These are phyloP conservation scores for Egretta garzetta DNA, from an alignment of 2,113 vertebrate genomes.

Conservation along the genomic window DNA sequence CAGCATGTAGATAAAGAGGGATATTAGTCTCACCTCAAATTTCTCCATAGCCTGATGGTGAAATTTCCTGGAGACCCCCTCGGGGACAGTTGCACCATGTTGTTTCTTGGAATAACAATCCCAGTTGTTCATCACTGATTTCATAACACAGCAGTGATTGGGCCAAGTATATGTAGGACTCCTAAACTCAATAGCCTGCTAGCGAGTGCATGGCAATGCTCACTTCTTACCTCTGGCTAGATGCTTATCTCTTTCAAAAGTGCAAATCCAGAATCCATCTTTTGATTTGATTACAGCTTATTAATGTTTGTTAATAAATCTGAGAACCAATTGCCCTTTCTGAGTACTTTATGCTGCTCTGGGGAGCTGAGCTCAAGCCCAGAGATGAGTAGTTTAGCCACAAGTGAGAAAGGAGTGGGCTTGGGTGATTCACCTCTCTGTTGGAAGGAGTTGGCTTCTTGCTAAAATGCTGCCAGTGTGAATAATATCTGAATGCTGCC, in stretches of 20 bases:
- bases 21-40: neutral
- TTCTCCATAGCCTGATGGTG: neutral
- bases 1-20: neutral
- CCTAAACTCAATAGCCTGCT: neutral
- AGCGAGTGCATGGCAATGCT: accelerated
- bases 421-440: neutral
- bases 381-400: neutral
- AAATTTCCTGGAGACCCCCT: neutral
- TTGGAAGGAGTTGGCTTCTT: neutral
- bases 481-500: neutral
- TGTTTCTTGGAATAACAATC: neutral
- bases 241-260: neutral
- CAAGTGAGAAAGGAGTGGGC: neutral
- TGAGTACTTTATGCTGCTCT: neutral
- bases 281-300: neutral
- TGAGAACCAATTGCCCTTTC: neutral
- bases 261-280: neutral
- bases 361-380: neutral
- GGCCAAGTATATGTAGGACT: neutral
- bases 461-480: neutral
- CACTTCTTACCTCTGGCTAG: neutral
- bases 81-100: neutral
- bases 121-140: neutral
- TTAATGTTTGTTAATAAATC: neutral
- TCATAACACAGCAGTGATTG: neutral